Evolutionary conservation across 1,140 invertebrate genomes (phyloP).

Genomic region (Cyclina sinensis): DNA sequence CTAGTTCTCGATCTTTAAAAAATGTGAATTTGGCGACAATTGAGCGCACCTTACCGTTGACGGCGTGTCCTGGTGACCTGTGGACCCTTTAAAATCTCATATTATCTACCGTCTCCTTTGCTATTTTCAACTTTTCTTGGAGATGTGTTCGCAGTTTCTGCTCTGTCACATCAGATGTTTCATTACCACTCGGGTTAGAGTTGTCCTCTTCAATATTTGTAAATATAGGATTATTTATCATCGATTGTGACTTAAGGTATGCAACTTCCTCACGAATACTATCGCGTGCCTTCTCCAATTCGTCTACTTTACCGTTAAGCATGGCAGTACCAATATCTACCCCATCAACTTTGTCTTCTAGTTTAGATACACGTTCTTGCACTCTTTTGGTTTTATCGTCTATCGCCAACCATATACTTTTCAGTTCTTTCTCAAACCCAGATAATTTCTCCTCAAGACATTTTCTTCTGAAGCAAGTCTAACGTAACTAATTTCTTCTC

Average conservation of each 20-base stretch:
- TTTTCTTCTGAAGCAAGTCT: slow-evolving; percentile 5
- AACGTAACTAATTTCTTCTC: background rate
- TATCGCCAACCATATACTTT: slow-evolving; percentile 19
- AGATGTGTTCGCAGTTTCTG: background rate
- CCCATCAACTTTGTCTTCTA: slow-evolving; percentile 18
- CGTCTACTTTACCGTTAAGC: background rate
- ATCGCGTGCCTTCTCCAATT: slow-evolving; percentile 5
- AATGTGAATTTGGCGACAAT: background rate
- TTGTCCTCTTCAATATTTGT: slow-evolving; percentile 19
- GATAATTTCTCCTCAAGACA: too few species aligned
- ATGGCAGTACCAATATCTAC: background rate
- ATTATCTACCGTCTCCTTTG: background rate
- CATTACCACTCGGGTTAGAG: background rate
- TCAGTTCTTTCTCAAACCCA: slow-evolving; percentile 34
- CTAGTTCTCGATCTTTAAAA: slow-evolving; percentile 5
- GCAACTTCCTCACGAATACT: slow-evolving; percentile 4
- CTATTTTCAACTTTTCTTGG: background rate
- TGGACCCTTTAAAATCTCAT: background rate
- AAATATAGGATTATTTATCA: background rate
- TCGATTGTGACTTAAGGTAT: slow-evolving; percentile 27
- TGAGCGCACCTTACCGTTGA: background rate
- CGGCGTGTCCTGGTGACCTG: background rate
- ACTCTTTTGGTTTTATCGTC: background rate
- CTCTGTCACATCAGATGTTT: slow-evolving; percentile 5
- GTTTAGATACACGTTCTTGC: background rate